A percentile compares a stretch with the other conserved stretches of the same genome.
Conservation (phyloP, 2,888 invertebrate species). For the Scaeva pyrastri region DNA sequence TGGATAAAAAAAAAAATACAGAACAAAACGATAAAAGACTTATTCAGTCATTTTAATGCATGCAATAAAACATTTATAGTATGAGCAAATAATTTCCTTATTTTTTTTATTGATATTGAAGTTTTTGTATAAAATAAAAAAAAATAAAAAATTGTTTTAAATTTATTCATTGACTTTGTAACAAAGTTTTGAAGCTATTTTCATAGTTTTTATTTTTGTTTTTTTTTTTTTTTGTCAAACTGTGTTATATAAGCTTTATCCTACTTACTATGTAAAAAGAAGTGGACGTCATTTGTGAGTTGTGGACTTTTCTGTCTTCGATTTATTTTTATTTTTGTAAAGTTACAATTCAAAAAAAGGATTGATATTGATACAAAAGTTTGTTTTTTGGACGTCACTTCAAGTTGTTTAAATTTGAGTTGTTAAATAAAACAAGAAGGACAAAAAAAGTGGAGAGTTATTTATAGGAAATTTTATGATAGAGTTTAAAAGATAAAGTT, state of each 20-base stretch:
- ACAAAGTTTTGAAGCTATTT: not conserved
- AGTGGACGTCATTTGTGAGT: not conserved
- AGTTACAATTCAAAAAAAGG: not conserved
- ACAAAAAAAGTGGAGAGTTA: not conserved
- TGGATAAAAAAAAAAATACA: not conserved
- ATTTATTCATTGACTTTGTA: conserved; percentile 10
- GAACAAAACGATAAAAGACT: conserved; percentile 23
- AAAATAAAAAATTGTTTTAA: not conserved
- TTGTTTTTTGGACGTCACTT: not conserved
- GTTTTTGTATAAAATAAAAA: not conserved
- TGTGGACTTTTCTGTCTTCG: not conserved
- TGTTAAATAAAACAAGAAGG: not conserved
- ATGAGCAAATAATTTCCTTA: not conserved
- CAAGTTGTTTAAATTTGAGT: not conserved
- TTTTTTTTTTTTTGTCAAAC: not conserved
- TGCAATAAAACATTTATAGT: conserved; percentile 20
- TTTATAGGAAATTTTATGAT: not conserved
- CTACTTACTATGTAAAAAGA: not conserved
- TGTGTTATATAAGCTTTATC: not conserved
- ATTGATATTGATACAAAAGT: too few species aligned
- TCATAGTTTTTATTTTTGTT: not conserved
- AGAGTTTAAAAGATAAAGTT: not conserved
- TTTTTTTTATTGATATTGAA: not conserved
- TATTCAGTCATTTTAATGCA: conserved; percentile 18
- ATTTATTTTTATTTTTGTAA: not conserved